These are phyloP conservation scores for Sicus ferrugineus DNA, from an alignment of 2,888 invertebrate species.

Conservation along the genomic window DNA sequence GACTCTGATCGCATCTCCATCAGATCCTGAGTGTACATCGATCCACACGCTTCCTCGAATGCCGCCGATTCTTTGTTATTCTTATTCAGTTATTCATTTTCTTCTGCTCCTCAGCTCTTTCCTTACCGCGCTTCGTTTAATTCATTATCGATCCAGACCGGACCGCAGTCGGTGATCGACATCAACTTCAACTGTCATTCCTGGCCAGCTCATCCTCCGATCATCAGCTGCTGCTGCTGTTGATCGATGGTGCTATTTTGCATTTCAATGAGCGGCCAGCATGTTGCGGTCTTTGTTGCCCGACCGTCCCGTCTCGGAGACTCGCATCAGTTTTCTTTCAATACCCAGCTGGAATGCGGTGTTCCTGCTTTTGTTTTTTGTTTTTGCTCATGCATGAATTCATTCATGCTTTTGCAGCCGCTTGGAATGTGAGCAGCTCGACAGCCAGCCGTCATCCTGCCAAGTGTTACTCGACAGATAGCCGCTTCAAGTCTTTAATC, in stretches of 20 bases:
- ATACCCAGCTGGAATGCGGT: not conserved
- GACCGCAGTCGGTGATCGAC: slow-evolving; percentile 21
- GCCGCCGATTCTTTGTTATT: not conserved
- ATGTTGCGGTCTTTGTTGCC: slow-evolving; percentile 22
- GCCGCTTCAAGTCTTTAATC: not conserved
- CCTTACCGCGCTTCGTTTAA: slow-evolving; percentile 9
- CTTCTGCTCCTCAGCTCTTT: not conserved
- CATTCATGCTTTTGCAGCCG: slow-evolving; percentile 7
- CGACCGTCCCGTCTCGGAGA: no score
- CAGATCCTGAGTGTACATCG: not conserved
- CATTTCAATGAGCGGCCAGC: slow-evolving; percentile 27
- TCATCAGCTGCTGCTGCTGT: not conserved
- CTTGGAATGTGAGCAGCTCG: not conserved
- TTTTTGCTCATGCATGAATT: slow-evolving; percentile 16
- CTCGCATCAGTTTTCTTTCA: not conserved
- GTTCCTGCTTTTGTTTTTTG: not conserved
- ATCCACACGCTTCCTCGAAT: not conserved
- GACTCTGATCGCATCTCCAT: not conserved
- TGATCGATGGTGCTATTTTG: slow-evolving; percentile 2
- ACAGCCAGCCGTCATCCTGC: not conserved
- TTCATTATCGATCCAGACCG: slow-evolving; percentile 26
- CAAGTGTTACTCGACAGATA: not conserved
- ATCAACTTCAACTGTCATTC: slow-evolving; percentile 27
- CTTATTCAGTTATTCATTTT: not conserved
- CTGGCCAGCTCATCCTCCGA: not conserved